A percentile compares a stretch with the other conserved stretches of the same genome.
Evolutionary conservation across 2,113 vertebrate species (phyloP).

Genomic region (Trogon surrucura): DNA sequence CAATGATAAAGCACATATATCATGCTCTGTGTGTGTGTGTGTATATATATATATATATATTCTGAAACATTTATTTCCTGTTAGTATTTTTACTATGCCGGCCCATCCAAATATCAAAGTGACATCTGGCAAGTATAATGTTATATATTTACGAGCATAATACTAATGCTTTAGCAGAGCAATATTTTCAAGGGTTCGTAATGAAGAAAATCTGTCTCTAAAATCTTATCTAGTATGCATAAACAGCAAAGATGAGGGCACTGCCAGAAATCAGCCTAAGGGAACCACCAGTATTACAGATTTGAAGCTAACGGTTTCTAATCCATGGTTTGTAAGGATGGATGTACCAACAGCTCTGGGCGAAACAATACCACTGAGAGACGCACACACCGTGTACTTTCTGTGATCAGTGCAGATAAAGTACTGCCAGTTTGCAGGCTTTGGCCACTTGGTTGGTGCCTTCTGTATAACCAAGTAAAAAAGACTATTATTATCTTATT

Average conservation of each 20-base stretch:
- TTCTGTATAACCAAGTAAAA: background rate
- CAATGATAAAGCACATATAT: background rate
- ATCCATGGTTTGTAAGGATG: background rate
- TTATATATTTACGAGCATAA: conserved; percentile 4
- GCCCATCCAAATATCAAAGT: background rate
- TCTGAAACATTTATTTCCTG: background rate
- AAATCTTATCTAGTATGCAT: background rate
- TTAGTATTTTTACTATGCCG: background rate
- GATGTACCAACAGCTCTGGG: background rate
- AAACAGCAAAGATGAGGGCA: background rate
- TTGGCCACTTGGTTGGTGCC: background rate
- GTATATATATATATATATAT: background rate
- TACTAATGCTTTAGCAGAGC: background rate
- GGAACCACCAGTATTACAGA: background rate
- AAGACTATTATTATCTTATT: fast-evolving
- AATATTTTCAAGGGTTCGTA: background rate
- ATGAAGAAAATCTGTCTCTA: background rate
- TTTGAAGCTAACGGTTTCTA: background rate
- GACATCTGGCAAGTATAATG: background rate
- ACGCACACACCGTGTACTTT: background rate
- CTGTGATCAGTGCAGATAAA: background rate
- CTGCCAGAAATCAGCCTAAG: background rate
- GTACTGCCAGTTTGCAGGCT: background rate
- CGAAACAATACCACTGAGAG: background rate
- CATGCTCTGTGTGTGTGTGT: background rate